These are phyloP conservation scores for Drosophila aldrichi DNA, from an alignment of 2,888 invertebrate species.

Conservation along the genomic window DNA sequence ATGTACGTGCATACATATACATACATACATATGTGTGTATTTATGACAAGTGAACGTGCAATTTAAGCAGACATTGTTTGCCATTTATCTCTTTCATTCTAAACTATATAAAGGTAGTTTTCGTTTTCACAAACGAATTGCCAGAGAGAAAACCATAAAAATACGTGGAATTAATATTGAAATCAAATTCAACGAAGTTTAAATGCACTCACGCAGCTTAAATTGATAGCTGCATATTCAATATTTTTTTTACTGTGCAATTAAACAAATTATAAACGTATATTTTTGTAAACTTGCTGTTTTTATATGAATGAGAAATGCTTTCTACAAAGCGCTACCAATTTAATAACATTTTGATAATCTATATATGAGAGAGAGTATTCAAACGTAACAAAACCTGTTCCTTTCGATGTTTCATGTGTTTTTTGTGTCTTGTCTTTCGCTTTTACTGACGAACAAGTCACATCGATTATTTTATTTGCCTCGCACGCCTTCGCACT, in stretches of 20 bases:
- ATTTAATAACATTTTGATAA: background rate
- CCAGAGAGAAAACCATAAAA: constrained; percentile 17
- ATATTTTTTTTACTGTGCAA: background rate
- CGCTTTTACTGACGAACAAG: constrained; percentile 28
- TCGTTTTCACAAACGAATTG: constrained; percentile 12
- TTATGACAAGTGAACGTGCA: constrained; percentile 44
- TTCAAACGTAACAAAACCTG: constrained; percentile 19
- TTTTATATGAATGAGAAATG: background rate
- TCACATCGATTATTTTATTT: constrained; percentile 38
- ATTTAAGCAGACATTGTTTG: constrained; percentile 30
- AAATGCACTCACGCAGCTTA: constrained; percentile 2
- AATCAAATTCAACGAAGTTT: background rate
- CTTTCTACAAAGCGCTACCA: background rate
- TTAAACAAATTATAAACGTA: background rate
- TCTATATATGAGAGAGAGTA: background rate
- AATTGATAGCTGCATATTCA: background rate
- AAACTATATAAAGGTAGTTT: constrained; percentile 23
- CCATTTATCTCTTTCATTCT: constrained; percentile 37
- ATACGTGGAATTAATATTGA: background rate
- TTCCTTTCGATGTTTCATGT: constrained; percentile 22
- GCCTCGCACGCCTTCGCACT: constrained; percentile 41
- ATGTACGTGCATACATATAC: too few relatives aligned
- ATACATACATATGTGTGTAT: background rate
- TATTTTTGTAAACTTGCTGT: background rate
- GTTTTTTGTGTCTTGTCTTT: constrained; percentile 21